Conservation (phyloP, 2,113 vertebrate genomes). For the Bucco capensis region DNA sequence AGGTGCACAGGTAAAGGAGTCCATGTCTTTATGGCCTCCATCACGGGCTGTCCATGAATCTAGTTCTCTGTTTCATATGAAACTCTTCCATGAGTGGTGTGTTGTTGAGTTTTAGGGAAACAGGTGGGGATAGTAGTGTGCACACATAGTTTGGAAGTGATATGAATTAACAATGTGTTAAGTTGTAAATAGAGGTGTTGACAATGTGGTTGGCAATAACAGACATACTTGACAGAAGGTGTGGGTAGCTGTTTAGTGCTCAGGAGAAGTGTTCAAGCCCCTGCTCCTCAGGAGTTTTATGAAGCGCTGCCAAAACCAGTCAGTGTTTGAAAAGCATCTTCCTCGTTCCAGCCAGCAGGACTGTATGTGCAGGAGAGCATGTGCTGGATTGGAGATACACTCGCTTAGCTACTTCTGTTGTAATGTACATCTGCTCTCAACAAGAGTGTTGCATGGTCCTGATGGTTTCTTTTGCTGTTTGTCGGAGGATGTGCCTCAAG, state of each 20-base stretch:
- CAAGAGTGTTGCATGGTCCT: not conserved
- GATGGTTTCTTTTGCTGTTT: not conserved
- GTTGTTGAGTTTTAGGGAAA: not conserved
- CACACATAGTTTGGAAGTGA: slow-evolving; percentile 48
- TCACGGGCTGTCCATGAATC: not conserved
- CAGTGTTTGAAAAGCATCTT: not conserved
- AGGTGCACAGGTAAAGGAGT: not conserved
- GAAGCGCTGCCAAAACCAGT: not conserved
- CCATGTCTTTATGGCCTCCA: not conserved
- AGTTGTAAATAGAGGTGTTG: slow-evolving; percentile 72
- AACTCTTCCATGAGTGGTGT: not conserved
- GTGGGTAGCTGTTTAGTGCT: slow-evolving; percentile 41
- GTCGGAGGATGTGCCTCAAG: not conserved
- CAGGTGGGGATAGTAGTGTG: slow-evolving; percentile 23
- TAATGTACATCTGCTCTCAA: not conserved
- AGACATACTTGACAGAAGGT: slow-evolving; percentile 72
- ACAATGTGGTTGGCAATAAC: slow-evolving; percentile 48
- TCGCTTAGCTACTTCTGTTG: not conserved
- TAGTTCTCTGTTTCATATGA: not conserved
- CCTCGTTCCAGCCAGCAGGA: not conserved
- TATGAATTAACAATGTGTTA: slow-evolving; percentile 66
- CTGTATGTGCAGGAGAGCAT: not conserved
- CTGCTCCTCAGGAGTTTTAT: not conserved
- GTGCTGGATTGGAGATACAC: not conserved
- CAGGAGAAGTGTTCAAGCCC: not conserved